Conservation (phyloP, 2,888 invertebrate species). For the Halictus ligatus region DNA sequence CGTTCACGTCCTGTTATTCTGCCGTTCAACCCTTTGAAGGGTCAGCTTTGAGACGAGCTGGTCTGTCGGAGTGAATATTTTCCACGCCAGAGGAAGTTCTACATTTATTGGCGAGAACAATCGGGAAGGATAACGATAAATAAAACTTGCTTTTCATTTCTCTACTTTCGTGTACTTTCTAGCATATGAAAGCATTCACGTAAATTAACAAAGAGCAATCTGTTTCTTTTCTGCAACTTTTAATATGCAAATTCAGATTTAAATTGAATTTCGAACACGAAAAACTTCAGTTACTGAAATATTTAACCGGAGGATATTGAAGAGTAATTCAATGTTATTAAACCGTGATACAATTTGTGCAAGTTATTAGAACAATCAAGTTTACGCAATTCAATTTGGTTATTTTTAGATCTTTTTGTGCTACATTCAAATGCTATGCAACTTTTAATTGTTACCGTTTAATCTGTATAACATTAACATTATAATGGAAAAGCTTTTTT, state of each 20-base stretch:
- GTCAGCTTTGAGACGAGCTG: slow-evolving; percentile 54
- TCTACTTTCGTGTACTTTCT: too few relatives aligned
- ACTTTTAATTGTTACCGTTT: too few relatives aligned
- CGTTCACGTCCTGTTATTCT: slow-evolving; percentile 63
- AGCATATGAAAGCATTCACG: slow-evolving; percentile 8
- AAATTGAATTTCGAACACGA: slow-evolving; percentile 23
- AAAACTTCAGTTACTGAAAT: slow-evolving; percentile 40
- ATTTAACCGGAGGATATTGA: not conserved
- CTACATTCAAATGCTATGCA: too few relatives aligned
- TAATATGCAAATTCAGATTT: slow-evolving; percentile 28
- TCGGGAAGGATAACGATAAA: slow-evolving; percentile 30
- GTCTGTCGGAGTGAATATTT: slow-evolving; percentile 53
- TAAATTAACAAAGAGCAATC: slow-evolving; percentile 11
- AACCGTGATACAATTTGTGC: too few relatives aligned
- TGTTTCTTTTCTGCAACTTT: not conserved
- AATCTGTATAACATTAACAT: too few relatives aligned
- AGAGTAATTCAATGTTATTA: too few relatives aligned
- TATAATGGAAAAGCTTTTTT: too few relatives aligned
- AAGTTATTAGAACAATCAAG: too few relatives aligned
- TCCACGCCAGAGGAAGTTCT: slow-evolving; percentile 38
- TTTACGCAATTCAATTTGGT: too few relatives aligned
- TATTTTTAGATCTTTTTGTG: too few relatives aligned
- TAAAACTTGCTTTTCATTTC: not conserved
- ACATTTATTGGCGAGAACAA: slow-evolving; percentile 40
- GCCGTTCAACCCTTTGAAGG: slow-evolving; percentile 62